Percentiles rank a stretch among this genome's conserved stretches.
Evolutionary conservation across 2,797 vertebrate species (phyloP).

Genomic region (Paratrypauchen microcephalus): DNA sequence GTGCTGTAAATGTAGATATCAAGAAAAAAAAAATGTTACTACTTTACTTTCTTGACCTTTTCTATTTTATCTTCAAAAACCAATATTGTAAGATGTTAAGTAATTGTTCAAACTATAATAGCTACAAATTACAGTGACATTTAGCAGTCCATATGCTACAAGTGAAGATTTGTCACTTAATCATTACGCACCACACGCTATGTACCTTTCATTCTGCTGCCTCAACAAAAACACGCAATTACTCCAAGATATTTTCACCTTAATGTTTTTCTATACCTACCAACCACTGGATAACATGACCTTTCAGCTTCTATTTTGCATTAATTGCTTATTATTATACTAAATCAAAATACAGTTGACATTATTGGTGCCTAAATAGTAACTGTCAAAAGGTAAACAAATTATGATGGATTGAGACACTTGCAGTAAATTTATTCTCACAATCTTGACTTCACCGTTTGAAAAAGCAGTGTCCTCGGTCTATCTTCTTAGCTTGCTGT

Average conservation of each 20-base stretch:
- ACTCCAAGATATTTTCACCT: not conserved
- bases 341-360: slow-evolving; percentile 13
- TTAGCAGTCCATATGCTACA: not conserved
- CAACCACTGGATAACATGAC: not conserved
- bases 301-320: slow-evolving; percentile 5
- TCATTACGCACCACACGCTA: not conserved
- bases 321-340: slow-evolving; percentile 9
- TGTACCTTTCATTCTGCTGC: not conserved
- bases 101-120: not conserved
- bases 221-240: not conserved
- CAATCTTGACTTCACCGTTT: slow-evolving; percentile 31
- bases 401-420: slow-evolving; percentile 24
- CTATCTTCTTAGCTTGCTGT: slow-evolving; percentile 37
- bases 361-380: slow-evolving; percentile 1
- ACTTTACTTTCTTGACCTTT: not conserved
- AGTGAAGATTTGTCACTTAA: not conserved
- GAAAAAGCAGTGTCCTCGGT: slow-evolving; percentile 49
- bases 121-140: not conserved
- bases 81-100: not conserved
- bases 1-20: not conserved
- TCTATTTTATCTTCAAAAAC: not conserved
- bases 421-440: slow-evolving; percentile 48
- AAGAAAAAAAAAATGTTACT: not conserved
- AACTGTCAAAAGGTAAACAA: slow-evolving; percentile 5
- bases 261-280: not conserved